Conservation (phyloP, 2,113 vertebrate species). For the Chaenocephalus aceratus region DNA sequence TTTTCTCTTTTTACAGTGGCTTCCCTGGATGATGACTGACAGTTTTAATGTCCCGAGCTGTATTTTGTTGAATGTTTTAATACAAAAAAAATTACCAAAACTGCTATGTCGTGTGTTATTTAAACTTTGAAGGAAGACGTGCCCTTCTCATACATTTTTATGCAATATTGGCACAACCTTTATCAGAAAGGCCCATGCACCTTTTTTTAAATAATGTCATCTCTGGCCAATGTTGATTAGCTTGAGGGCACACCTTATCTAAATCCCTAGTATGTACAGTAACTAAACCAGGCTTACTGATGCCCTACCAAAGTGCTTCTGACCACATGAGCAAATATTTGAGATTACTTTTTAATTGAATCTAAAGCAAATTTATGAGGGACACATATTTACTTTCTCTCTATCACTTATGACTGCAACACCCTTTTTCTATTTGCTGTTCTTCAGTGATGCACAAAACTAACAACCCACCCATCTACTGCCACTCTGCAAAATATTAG, state of each 20-base stretch:
- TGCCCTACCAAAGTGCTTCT: slow-evolving; percentile 30
- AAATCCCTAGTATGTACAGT: slow-evolving; percentile 21
- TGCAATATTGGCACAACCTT: not conserved
- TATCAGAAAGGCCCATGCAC: not conserved
- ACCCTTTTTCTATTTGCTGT: not conserved
- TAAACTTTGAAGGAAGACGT: not conserved
- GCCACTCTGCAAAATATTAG: not conserved
- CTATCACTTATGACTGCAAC: not conserved
- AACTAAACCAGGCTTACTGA: slow-evolving; percentile 1
- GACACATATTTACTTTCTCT: slow-evolving; percentile 45
- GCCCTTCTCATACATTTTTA: not conserved
- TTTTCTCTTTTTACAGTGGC: slow-evolving; percentile 32
- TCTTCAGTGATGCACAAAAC: slow-evolving; percentile 31
- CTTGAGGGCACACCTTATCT: slow-evolving; percentile 36
- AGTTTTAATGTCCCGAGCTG: not conserved
- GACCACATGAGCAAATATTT: slow-evolving; percentile 52
- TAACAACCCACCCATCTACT: slow-evolving; percentile 34
- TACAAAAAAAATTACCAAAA: not conserved
- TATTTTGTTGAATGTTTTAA: slow-evolving; percentile 9
- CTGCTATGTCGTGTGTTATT: not conserved
- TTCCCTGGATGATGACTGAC: slow-evolving; percentile 26
- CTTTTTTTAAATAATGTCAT: slow-evolving; percentile 21
- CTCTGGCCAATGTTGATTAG: not conserved
- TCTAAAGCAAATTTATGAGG: slow-evolving; percentile 32
- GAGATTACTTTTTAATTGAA: not conserved